phyloP scores from a whole-genome alignment of 2,888 invertebrate genomes.

The Trichopria drosophilae region DNA sequence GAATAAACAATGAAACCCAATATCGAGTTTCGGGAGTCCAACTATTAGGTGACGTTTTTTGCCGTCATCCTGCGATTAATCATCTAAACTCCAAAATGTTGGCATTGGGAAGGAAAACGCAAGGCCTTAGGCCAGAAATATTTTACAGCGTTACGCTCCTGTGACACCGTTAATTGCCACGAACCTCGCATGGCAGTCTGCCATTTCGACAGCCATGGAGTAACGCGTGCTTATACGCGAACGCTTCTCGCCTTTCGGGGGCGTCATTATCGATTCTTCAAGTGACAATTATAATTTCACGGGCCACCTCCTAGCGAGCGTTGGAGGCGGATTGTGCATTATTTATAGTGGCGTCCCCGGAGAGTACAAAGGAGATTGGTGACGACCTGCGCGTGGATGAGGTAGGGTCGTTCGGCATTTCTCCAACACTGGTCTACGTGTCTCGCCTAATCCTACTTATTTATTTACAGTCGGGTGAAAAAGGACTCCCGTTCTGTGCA shows the following conservation, averaged over 20 bases:
- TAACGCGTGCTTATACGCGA: not conserved
- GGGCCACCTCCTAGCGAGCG: conserved; percentile 10
- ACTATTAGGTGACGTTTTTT: too few species aligned
- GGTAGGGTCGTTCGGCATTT: conserved; percentile 32
- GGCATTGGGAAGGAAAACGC: too few species aligned
- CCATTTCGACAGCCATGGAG: conserved; percentile 29
- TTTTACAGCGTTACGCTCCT: conserved; percentile 26
- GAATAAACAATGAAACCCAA: too few species aligned
- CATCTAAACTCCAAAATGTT: too few species aligned
- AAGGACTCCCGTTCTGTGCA: conserved; percentile 11
- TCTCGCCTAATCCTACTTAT: conserved; percentile 45
- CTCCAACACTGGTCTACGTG: conserved; percentile 41
- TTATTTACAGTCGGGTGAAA: conserved; percentile 41
- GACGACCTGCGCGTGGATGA: conserved; percentile 26
- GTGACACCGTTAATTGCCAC: conserved; percentile 27
- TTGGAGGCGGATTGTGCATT: conserved; percentile 16
- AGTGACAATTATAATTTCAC: conserved; percentile 31
- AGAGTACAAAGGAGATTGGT: conserved; percentile 7
- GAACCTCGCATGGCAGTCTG: conserved; percentile 35
- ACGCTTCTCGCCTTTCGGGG: too few species aligned
- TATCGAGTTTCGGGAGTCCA: too few species aligned
- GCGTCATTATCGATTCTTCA: conserved; percentile 25
- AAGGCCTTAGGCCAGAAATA: too few species aligned
- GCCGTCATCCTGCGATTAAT: too few species aligned
- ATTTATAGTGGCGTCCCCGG: conserved; percentile 11